phyloP scores from a whole-genome alignment of 2,113 vertebrate genomes.

The Pollimyrus isidori region DNA sequence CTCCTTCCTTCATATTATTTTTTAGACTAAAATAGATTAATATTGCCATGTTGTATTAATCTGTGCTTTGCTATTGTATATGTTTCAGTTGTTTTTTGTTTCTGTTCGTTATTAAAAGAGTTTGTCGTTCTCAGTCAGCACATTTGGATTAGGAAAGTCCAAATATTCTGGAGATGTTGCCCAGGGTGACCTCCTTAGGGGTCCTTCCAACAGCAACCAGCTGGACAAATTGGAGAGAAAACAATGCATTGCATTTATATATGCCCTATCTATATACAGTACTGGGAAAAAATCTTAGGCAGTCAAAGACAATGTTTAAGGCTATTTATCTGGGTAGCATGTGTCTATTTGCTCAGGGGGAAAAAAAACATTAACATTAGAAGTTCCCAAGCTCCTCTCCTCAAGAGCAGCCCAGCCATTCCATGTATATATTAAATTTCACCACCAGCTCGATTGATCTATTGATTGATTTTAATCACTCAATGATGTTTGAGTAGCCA shows the following conservation, averaged over 20 bases:
- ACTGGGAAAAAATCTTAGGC: neutral
- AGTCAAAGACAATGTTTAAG: neutral
- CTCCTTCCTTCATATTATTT: slow-evolving; percentile 7
- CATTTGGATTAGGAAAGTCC: slow-evolving; percentile 31
- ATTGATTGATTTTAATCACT: neutral
- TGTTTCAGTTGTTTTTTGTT: slow-evolving; percentile 40
- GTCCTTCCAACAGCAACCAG: slow-evolving; percentile 35
- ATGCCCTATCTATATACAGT: neutral
- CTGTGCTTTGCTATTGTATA: slow-evolving; percentile 65
- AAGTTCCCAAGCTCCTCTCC: neutral
- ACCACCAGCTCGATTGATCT: neutral
- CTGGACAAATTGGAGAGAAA: slow-evolving; percentile 45
- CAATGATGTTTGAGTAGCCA: neutral
- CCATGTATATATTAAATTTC: neutral
- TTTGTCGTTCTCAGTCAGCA: slow-evolving; percentile 35
- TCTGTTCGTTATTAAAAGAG: slow-evolving; percentile 35
- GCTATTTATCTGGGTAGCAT: neutral
- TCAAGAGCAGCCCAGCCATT: neutral
- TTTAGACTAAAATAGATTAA: slow-evolving; percentile 34
- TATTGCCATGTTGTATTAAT: slow-evolving; percentile 42
- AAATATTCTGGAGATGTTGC: slow-evolving; percentile 37
- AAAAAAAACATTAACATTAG: neutral
- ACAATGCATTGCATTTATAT: neutral
- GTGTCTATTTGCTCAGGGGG: neutral
- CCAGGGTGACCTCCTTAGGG: slow-evolving; percentile 24